Percentiles rank a stretch among this genome's conserved stretches.
Conservation (phyloP, 2,888 invertebrate species). For the Poecilus cupreus region DNA sequence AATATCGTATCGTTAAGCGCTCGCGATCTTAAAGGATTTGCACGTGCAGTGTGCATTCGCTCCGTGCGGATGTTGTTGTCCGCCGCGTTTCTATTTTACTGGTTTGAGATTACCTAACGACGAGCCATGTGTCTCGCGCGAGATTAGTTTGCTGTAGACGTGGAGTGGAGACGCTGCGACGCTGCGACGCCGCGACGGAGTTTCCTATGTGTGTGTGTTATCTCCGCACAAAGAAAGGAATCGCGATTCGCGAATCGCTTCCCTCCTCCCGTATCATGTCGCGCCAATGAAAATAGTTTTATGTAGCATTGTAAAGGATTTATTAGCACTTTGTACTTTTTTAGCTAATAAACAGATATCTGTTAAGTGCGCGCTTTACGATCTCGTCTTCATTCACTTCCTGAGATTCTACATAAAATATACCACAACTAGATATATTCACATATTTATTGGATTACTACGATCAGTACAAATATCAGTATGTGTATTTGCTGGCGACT, state of each 20-base stretch:
- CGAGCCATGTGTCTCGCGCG: slow-evolving; percentile 36
- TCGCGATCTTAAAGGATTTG: not conserved
- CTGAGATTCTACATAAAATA: too few relatives aligned
- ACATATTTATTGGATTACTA: too few relatives aligned
- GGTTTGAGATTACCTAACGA: not conserved
- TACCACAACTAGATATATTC: too few relatives aligned
- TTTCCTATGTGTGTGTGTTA: slow-evolving; percentile 10
- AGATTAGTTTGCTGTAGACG: slow-evolving; percentile 40
- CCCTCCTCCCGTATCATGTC: slow-evolving; percentile 38
- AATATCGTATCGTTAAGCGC: not conserved
- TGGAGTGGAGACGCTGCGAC: too few relatives aligned
- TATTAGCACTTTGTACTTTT: slow-evolving; percentile 46
- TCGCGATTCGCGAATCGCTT: too few relatives aligned
- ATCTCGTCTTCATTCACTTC: not conserved
- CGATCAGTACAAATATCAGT: too few relatives aligned
- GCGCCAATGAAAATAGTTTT: slow-evolving; percentile 50
- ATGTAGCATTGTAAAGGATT: slow-evolving; percentile 49
- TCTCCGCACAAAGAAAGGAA: slow-evolving; percentile 37
- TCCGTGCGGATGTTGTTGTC: too few relatives aligned
- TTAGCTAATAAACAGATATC: slow-evolving; percentile 45
- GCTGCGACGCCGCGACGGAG: not conserved
- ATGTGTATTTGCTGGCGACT: too few relatives aligned
- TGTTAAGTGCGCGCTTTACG: not conserved
- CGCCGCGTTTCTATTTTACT: not conserved
- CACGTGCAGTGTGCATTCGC: not conserved